Conservation (phyloP, 2,797 vertebrate species). For the Danio choprae region DNA sequence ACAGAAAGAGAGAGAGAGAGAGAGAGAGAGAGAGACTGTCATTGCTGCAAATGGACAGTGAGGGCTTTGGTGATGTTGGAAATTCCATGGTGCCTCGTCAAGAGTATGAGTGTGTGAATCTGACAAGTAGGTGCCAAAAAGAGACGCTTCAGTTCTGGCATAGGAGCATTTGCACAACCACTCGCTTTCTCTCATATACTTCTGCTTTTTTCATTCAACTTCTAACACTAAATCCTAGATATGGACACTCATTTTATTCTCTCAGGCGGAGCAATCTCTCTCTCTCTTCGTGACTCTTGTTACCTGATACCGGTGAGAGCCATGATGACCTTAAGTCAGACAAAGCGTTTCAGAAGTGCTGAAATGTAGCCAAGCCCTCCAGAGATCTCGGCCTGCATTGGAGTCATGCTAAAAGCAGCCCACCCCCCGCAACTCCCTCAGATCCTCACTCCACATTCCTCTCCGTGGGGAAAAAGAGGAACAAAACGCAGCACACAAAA, state of each 20-base stretch:
- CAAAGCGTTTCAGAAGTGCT: conserved; percentile 92
- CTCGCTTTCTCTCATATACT: conserved; percentile 54
- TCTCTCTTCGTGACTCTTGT: conserved; percentile 78
- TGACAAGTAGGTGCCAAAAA: conserved; percentile 73
- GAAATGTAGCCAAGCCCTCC: conserved; percentile 85
- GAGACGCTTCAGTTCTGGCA: conserved; percentile 66
- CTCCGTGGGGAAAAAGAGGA: conserved; percentile 48
- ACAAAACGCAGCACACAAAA: conserved; percentile 50
- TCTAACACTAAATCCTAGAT: conserved; percentile 26
- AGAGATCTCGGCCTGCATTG: conserved; percentile 70
- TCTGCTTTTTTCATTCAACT: conserved; percentile 15
- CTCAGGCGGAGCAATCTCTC: conserved; percentile 27
- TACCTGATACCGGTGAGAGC: conserved; percentile 98
- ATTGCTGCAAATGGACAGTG: conserved; percentile 28
- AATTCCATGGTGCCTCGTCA: conserved; percentile 79
- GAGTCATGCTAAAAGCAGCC: conserved; percentile 54
- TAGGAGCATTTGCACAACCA: conserved; percentile 57
- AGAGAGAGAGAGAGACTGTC: neutral
- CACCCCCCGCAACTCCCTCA: conserved; percentile 39
- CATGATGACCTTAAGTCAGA: conserved; percentile 84
- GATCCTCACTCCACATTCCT: conserved; percentile 55
- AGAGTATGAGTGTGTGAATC: conserved; percentile 73
- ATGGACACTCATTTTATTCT: conserved; percentile 39
- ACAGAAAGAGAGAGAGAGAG: too few species aligned
- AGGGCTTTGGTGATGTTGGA: conserved; percentile 78